Base-by-base conservation (phyloP, 2,797 vertebrate genomes). In the Eulemur mongoz region DNA sequence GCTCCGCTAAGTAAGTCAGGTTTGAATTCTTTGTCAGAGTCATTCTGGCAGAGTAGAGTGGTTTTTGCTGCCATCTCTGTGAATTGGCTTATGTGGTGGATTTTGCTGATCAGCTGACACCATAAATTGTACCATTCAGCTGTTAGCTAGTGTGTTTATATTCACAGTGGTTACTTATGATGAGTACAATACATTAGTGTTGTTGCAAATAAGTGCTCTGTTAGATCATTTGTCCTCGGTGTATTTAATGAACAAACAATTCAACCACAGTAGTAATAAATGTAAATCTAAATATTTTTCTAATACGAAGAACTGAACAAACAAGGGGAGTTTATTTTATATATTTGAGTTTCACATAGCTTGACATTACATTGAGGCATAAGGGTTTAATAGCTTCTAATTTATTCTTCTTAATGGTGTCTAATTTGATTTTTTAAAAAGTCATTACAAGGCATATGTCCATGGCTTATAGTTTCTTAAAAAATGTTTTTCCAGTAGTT, bases 261-360 rank as follows among this genome's bases (percentile, higher is more conserved):
- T 81, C 32, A 61, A 2, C 38, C 65, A 48, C 25, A 43, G 1
- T 75, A 59, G 75, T 30, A 65, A 89, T 84, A 67, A 52, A 67
- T 82, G 93, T 83, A 85, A 65, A 91, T 61, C 27, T 70, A 78
- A 93, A 7, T 92, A 65, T 67, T 86, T 82, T 91, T 76, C 72
- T 95, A 73, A 73, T 61, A 59, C 18, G 45, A 93, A 80, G 45
- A 70, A 30, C 18, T 84, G n/a, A 81, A 75, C 32, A 79, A 20
- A 80, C 25, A 82, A 57, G 14, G 27, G 63, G 11, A 83, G 75
- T 72, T 92, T 70, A 23, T 63, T n/a, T 65, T 93, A 30, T 14
- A 30, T 11, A 3, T 85, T 93, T 91, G 40, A 59, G 20, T 97
- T 90, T 92, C 57, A 65, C 23, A 54, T 40, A 45, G n/a, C 38